phyloP scores from a whole-genome alignment of 2,113 vertebrate genomes.

The Ellobius talpinus region DNA sequence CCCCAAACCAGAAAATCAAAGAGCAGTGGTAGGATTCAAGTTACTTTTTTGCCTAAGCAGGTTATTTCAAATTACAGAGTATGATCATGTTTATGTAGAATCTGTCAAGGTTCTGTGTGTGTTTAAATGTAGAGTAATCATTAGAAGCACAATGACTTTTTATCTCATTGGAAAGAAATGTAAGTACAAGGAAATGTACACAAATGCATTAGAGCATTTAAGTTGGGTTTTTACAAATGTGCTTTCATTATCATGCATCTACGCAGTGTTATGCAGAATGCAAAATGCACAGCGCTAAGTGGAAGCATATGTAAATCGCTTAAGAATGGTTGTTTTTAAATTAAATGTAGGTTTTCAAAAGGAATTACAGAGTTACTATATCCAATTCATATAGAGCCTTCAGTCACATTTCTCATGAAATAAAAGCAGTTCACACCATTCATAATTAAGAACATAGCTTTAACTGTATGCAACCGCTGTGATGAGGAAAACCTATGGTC shows the following conservation, averaged over 20 bases:
- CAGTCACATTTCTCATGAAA: neutral
- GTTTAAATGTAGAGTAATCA: slow-evolving; percentile 34
- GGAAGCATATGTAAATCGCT: neutral
- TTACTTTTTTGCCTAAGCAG: neutral
- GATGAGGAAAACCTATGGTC: too few relatives aligned
- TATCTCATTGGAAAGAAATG: neutral
- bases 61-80: slow-evolving; percentile 31
- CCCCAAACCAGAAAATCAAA: neutral
- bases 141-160: slow-evolving; percentile 27
- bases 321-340: slow-evolving; percentile 30
- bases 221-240: neutral
- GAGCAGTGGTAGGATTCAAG: neutral
- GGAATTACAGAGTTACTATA: slow-evolving; percentile 5
- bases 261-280: neutral
- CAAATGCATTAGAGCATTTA: neutral
- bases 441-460: neutral
- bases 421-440: slow-evolving; percentile 26
- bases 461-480: neutral
- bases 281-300: slow-evolving; percentile 1
- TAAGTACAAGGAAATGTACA: slow-evolving; percentile 29
- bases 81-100: neutral
- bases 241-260: neutral
- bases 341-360: neutral
- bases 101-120: neutral
- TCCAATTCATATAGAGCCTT: neutral